These are phyloP conservation scores for Eumeta japonica DNA, from an alignment of 1,140 invertebrate species.

Conservation along the genomic window DNA sequence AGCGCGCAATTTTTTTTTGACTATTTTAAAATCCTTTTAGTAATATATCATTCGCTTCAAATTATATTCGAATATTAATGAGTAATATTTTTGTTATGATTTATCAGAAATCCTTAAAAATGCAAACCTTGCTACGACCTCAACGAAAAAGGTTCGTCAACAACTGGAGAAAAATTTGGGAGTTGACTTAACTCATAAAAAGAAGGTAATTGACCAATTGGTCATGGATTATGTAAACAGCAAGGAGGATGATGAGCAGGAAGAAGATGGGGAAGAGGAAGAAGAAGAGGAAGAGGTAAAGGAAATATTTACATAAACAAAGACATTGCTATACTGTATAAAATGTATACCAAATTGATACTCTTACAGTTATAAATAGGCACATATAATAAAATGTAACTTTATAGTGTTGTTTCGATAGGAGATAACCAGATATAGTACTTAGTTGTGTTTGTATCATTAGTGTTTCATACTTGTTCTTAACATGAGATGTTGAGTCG, in stretches of 20 bases:
- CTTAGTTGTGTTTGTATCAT: no score
- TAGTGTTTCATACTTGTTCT: no score
- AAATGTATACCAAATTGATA: constrained; percentile 78
- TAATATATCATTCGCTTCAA: no score
- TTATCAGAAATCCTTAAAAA: constrained; percentile 80
- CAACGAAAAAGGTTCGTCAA: constrained; percentile 87
- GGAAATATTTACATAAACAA: constrained; percentile 10
- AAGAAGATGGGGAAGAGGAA: constrained; percentile 63
- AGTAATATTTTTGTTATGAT: no score
- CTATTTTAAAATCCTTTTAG: no score
- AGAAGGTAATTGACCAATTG: constrained; percentile 80
- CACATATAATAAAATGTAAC: constrained; percentile 73
- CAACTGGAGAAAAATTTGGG: constrained; percentile 81
- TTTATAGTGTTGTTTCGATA: no score
- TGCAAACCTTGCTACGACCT: constrained; percentile 79
- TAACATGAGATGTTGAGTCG: no score
- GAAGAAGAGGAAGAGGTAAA: constrained; percentile 60
- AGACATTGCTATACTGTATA: constrained; percentile 32
- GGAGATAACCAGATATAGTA: no score
- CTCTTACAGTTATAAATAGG: constrained; percentile 75
- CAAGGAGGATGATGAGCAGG: constrained; percentile 60
- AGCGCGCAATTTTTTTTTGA: no score
- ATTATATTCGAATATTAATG: no score
- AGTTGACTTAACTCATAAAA: constrained; percentile 71
- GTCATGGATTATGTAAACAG: constrained; percentile 76